Conservation (phyloP, 2,888 invertebrate genomes). For the Laspeyria flexula region DNA sequence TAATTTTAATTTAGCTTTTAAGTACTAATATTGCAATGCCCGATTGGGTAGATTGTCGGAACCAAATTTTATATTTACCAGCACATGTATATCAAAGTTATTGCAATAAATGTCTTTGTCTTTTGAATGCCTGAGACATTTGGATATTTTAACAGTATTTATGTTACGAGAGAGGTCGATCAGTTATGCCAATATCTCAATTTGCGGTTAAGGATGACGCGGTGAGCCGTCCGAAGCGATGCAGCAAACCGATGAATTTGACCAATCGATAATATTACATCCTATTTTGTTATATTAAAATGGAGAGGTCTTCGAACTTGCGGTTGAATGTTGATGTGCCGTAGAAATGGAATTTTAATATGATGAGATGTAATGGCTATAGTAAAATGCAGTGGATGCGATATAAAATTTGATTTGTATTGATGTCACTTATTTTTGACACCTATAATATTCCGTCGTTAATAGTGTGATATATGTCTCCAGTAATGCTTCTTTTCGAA, state of each 20-base stretch:
- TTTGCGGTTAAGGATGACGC: conserved; percentile 50
- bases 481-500: neutral
- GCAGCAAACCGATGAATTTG: conserved; percentile 28
- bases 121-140: conserved; percentile 16
- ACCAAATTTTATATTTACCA: too few relatives aligned
- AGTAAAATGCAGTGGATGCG: conserved; percentile 24
- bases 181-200: conserved; percentile 54
- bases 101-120: too few relatives aligned
- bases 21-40: too few relatives aligned
- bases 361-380: conserved; percentile 28
- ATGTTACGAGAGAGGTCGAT: conserved; percentile 28
- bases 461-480: neutral
- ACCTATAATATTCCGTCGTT: neutral
- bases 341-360: conserved; percentile 40
- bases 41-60: too few relatives aligned
- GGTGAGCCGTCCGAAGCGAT: conserved; percentile 26
- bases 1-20: too few relatives aligned
- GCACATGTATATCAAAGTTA: too few relatives aligned
- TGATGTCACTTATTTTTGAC: neutral
- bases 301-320: conserved; percentile 31
- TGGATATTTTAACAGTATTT: conserved; percentile 33
- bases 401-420: conserved; percentile 19
- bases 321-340: conserved; percentile 22
- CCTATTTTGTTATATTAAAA: conserved; percentile 22
- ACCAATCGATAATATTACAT: conserved; percentile 32